These are phyloP conservation scores for Caenorhabditis sulstoni DNA, from an alignment of 2,888 invertebrate species.

Conservation along the genomic window DNA sequence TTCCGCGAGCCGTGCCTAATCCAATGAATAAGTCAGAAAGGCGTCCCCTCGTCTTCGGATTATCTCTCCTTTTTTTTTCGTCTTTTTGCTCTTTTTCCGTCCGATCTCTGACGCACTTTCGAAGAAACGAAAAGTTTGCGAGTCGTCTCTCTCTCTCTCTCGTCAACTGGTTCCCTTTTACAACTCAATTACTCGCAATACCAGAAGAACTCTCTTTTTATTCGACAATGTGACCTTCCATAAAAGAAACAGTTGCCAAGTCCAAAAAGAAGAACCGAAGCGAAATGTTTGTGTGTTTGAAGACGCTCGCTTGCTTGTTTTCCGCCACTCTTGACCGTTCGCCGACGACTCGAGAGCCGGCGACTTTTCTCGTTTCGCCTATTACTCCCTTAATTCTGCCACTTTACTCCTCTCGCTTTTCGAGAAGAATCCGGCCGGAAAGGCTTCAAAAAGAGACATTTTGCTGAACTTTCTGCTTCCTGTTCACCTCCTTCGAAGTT, in stretches of 20 bases:
- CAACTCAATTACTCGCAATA: not conserved
- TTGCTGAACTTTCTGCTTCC: too few relatives aligned
- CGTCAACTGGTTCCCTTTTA: not conserved
- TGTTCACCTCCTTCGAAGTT: too few relatives aligned
- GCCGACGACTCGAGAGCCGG: not conserved
- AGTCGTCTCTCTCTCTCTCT: not conserved
- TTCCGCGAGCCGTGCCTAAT: slow-evolving; percentile 31
- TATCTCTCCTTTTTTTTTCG: slow-evolving; percentile 5
- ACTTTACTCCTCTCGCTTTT: too few relatives aligned
- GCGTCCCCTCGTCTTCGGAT: not conserved
- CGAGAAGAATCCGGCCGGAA: too few relatives aligned
- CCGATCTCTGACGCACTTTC: slow-evolving; percentile 7
- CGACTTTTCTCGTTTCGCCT: not conserved
- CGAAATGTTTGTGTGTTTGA: slow-evolving; percentile 29
- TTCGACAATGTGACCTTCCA: slow-evolving; percentile 17
- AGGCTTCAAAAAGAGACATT: too few relatives aligned
- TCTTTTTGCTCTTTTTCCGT: not conserved
- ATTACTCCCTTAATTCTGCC: too few relatives aligned
- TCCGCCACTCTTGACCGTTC: slow-evolving; percentile 12
- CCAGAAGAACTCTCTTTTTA: too few relatives aligned
- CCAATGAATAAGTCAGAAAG: slow-evolving; percentile 37
- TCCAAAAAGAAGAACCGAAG: too few relatives aligned
- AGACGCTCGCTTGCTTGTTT: not conserved
- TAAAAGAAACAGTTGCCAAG: slow-evolving; percentile 40
- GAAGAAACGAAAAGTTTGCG: slow-evolving; percentile 5